Percentiles rank a stretch among this genome's conserved stretches.
Conservation (phyloP, 2,113 vertebrate genomes). For the Menidia beryllina region DNA sequence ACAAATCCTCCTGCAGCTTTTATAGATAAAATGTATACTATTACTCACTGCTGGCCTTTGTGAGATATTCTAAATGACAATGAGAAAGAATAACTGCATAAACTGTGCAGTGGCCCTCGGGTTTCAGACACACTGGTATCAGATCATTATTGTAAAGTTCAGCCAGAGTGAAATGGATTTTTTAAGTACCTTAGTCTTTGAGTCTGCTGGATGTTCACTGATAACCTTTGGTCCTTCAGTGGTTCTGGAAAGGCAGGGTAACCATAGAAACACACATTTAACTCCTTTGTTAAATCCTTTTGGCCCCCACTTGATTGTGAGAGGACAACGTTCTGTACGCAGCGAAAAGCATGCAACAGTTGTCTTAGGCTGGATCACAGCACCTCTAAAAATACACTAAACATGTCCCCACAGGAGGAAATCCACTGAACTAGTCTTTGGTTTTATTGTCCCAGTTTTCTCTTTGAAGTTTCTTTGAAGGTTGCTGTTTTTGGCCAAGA, state of each 20-base stretch:
- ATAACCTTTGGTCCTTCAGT: constrained; percentile 60
- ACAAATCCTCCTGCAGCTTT: background rate
- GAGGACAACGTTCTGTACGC: constrained; percentile 35
- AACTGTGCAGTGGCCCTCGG: background rate
- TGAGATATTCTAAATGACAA: background rate
- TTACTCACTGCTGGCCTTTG: background rate
- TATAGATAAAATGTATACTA: background rate
- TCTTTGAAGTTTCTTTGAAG: constrained; percentile 5
- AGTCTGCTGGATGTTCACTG: constrained; percentile 48
- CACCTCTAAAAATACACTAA: constrained; percentile 57
- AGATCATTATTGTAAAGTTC: constrained; percentile 41
- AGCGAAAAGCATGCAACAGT: background rate
- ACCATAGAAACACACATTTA: constrained; percentile 66
- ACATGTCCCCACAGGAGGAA: constrained; percentile 21
- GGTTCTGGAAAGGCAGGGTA: constrained; percentile 39
- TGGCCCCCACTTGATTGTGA: constrained; percentile 34
- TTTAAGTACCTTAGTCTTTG: constrained; percentile 56
- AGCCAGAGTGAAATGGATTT: constrained; percentile 40
- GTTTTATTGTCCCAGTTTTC: background rate
- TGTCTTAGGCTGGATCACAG: constrained; percentile 50
- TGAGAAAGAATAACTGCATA: background rate
- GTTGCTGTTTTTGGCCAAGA: constrained; percentile 14
- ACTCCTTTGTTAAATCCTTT: constrained; percentile 59
- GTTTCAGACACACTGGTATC: background rate
- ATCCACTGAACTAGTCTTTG: constrained; percentile 2